Base-by-base conservation (phyloP, 2,888 invertebrate genomes). In the Trissonchulus latispiculum region DNA sequence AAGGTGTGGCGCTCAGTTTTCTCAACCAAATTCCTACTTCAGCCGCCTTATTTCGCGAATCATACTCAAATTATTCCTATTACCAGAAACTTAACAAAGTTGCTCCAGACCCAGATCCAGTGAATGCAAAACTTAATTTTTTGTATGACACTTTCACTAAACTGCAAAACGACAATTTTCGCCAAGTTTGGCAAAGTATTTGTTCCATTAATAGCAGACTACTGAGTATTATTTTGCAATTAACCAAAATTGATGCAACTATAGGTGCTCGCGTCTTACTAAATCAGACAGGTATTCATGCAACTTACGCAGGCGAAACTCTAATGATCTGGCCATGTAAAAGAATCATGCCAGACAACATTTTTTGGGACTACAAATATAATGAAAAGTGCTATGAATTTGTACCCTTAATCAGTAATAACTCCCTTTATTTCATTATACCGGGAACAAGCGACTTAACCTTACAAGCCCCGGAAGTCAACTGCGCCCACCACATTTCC, bases 291-390 rank as follows among this genome's bases (percentile, higher is more conserved):
- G 68, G 68, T 37, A 72, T 72, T 32, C n/a, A 36, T 32, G 68
- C 72, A 8, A 29, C 68, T 36, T 67, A 68, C n/a, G 72, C 72
- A 33, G 72, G 72, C 2, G 67, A 72, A 69, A 67, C 36, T n/a
- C 68, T 72, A 2, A 36, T 72, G 67, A 31, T 72, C 3, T 67
- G 67, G 66, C 29, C 68, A 23, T 72, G 72, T 29, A 33, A 29
- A 15, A 2, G 36, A n/a, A 31, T 72, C 2, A 2, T 66, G 15
- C 67, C 68, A n/a, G 48, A n/a, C 18, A 8, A 35, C 2, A 37
- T 72, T 36, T 69, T 33, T 31, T 72, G 72, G 72, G 48, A 72
- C 68, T 37, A 72, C 37, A 68, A 68, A 29, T 18, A 68, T 15
- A 70, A 69, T 37, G 36, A 36, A 18, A 69, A 28, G 3, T 72